Evolutionary conservation across 2,797 vertebrate species (phyloP).

Genomic region (Clarias laeviceps): DNA sequence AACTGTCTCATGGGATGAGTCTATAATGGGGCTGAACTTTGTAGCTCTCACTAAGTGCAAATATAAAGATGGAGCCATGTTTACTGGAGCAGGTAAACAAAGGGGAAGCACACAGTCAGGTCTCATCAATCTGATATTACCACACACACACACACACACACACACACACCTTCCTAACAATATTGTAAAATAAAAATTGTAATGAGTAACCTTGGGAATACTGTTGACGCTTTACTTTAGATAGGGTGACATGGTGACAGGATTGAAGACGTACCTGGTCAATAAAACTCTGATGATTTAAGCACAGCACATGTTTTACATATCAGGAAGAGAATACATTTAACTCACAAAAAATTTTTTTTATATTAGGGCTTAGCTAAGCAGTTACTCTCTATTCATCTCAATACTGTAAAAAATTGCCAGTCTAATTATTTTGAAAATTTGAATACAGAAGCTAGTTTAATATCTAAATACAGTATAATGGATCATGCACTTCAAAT

Average conservation of each 20-base stretch:
- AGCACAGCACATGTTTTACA: constrained; percentile 22
- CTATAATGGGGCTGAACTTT: constrained; percentile 49
- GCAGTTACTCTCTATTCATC: constrained; percentile 13
- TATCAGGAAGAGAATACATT: constrained; percentile 31
- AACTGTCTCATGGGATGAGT: constrained; percentile 38
- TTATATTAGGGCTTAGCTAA: constrained; percentile 25
- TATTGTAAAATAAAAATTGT: constrained; percentile 1
- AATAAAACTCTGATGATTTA: background rate
- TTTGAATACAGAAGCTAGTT: background rate
- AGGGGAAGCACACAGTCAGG: constrained; percentile 36
- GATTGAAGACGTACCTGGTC: background rate
- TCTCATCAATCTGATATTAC: constrained; percentile 46
- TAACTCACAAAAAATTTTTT: too few relatives aligned
- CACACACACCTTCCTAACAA: background rate
- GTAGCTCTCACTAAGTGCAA: constrained; percentile 32
- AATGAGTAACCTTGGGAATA: constrained; percentile 21
- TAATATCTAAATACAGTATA: background rate
- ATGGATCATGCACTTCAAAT: background rate
- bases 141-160: constrained; percentile 4
- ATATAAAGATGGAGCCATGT: constrained; percentile 47
- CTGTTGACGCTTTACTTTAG: background rate
- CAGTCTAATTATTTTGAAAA: constrained; percentile 7
- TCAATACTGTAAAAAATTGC: background rate
- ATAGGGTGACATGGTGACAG: background rate
- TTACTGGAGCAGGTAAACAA: constrained; percentile 52